Conservation (phyloP, 2,888 invertebrate species). For the Ypsolopha sequella region DNA sequence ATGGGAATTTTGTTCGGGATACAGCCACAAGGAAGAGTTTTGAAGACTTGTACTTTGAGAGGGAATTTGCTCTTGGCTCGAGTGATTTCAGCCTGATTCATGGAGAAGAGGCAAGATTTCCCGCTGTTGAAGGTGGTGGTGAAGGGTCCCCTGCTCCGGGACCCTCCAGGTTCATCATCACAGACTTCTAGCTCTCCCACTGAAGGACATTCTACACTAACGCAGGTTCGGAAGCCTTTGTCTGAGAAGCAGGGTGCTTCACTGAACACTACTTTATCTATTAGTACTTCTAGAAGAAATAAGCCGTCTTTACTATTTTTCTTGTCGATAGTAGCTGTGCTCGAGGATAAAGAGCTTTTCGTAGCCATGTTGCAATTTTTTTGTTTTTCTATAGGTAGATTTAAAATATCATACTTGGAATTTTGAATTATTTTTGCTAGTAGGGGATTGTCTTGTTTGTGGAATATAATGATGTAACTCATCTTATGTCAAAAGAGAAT, state of each 20-base stretch:
- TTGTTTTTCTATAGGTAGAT: conserved; percentile 21
- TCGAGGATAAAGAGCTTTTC: conserved; percentile 25
- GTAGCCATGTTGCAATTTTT: conserved; percentile 27
- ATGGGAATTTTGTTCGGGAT: conserved; percentile 74
- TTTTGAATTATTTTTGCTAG: conserved; percentile 16
- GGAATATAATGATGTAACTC: no score
- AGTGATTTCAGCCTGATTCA: conserved; percentile 65
- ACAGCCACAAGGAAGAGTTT: conserved; percentile 72
- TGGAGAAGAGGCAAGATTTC: conserved; percentile 77
- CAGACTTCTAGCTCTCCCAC: conserved; percentile 73
- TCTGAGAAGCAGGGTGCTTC: conserved; percentile 56
- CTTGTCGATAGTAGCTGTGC: not conserved
- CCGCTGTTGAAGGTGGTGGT: conserved; percentile 71
- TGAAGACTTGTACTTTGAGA: conserved; percentile 67
- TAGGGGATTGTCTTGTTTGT: no score
- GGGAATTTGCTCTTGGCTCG: conserved; percentile 68
- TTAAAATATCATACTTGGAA: conserved; percentile 18
- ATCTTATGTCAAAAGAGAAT: no score
- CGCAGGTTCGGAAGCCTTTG: conserved; percentile 68
- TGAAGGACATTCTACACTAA: conserved; percentile 70
- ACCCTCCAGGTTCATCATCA: conserved; percentile 66
- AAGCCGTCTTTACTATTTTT: conserved; percentile 66
- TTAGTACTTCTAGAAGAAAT: conserved; percentile 74
- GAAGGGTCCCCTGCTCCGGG: conserved; percentile 45
- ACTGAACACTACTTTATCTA: conserved; percentile 60